These are phyloP conservation scores for Leucoptera coffeella DNA, from an alignment of 2,888 invertebrate species.

Conservation along the genomic window DNA sequence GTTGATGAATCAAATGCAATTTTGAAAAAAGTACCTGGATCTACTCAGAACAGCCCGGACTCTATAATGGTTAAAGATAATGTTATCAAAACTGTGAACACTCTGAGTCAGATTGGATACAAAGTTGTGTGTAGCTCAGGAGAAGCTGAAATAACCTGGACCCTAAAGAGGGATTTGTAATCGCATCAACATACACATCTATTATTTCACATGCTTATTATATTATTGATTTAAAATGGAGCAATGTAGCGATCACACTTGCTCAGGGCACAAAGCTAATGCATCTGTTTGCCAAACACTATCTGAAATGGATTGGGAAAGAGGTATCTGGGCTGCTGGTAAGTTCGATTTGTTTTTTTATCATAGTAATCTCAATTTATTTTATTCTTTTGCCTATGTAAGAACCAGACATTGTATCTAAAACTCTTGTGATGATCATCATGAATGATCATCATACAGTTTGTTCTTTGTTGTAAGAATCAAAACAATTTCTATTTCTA, in stretches of 20 bases:
- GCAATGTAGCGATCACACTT: slow-evolving; percentile 24
- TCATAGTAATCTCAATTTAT: too few relatives aligned
- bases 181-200: slow-evolving; percentile 4
- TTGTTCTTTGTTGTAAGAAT: too few relatives aligned
- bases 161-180: slow-evolving; percentile 71
- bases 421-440: too few relatives aligned
- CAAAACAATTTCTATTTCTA: too few relatives aligned
- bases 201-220: slow-evolving; percentile 7
- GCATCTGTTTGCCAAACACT: slow-evolving; percentile 64
- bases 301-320: slow-evolving; percentile 86
- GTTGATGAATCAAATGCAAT: slow-evolving; percentile 65
- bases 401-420: too few relatives aligned
- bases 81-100: slow-evolving; percentile 66
- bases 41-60: slow-evolving; percentile 62
- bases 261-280: slow-evolving; percentile 19
- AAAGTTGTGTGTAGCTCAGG: slow-evolving; percentile 72
- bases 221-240: slow-evolving; percentile 18
- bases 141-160: slow-evolving; percentile 79
- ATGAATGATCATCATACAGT: too few relatives aligned
- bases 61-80: slow-evolving; percentile 65
- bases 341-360: too few relatives aligned
- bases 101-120: slow-evolving; percentile 71
- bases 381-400: too few relatives aligned
- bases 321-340: slow-evolving; percentile 88
- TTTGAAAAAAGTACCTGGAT: slow-evolving; percentile 61